Evolutionary conservation across 2,888 invertebrate genomes (phyloP).

Genomic region (Balanococcus diminutus): DNA sequence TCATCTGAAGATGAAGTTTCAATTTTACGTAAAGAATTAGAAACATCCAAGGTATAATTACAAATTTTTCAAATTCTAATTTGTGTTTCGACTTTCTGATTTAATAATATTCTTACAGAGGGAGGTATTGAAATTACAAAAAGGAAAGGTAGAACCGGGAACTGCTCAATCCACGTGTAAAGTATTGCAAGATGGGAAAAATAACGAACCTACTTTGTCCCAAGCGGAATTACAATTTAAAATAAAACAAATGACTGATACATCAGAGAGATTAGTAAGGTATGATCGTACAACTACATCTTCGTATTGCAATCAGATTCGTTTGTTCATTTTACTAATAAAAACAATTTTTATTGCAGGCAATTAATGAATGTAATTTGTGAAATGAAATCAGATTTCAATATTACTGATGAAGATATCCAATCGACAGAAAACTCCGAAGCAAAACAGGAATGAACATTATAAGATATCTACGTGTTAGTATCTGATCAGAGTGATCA

Average conservation of each 20-base stretch:
- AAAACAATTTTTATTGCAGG: background rate
- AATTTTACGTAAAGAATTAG: background rate
- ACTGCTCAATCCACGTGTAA: background rate
- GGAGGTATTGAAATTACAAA: constrained; percentile 30
- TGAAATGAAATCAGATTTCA: constrained; percentile 20
- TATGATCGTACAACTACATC: background rate
- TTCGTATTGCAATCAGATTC: background rate
- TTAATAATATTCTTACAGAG: background rate
- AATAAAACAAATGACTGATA: constrained; percentile 32
- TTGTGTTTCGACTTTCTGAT: background rate
- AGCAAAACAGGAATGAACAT: background rate
- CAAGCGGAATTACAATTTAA: background rate
- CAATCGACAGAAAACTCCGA: background rate
- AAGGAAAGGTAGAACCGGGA: background rate
- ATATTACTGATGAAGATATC: background rate
- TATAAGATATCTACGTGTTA: background rate
- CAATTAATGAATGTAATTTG: constrained; percentile 34
- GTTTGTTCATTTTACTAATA: background rate
- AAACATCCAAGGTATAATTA: background rate
- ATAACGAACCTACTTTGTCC: background rate
- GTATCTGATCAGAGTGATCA: background rate
- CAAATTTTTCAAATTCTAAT: background rate
- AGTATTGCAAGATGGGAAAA: background rate
- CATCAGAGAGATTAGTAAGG: constrained; percentile 34
- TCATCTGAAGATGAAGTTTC: background rate